Evolutionary conservation across 2,113 vertebrate genomes (phyloP), one percentile per base, ranked within the genome.

Genomic region (Neodon shergylaensis): DNA sequence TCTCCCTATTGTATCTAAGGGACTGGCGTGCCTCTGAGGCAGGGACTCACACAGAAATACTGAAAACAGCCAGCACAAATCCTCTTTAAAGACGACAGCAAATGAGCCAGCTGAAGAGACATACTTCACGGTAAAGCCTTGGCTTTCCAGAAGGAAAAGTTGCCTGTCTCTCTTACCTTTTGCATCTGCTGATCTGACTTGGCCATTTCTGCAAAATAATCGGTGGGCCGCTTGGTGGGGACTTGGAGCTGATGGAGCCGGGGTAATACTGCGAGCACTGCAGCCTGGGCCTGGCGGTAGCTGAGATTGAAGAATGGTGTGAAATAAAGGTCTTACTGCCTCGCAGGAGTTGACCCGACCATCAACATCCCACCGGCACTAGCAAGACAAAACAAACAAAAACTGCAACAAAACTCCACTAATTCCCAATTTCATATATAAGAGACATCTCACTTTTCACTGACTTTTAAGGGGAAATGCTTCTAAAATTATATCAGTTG

Each of bases 121-220:
- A 78, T 8, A 66, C 26, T 84, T 68, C 52, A 86, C 47, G 26
- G 49, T 13, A 72, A 95, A 77, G 19, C 39, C 58, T 82, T 28
- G 2, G 31, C 44, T 95, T 92, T 88, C 72, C 66, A 74, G 31
- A 65, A 19, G 39, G n/a, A 92, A 72, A 92, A 24, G 8, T 70
- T 82, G 19, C 54, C 21, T 5, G 11, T 36, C 89, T 96, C 89
- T 96, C 79, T 1, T 97, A 99, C 99, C 99, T 99, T 99, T 96
- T 99, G 99, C 99, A 99, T 99, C 70, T 99, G 99, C 84, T 99
- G 99, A 97, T 99, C 99, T 14, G 99, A 99, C 94, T 99, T 99
- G 91, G 99, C 99, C 99, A 99, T 99, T 98, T 99, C 99, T 93
- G 99, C 99, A 96, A 99, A 99, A 98, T 99, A 99, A 97, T 99